Percentiles rank a stretch among this genome's conserved stretches.
Evolutionary conservation across 1,140 invertebrate species (phyloP).

Genomic region (Conus betulinus): DNA sequence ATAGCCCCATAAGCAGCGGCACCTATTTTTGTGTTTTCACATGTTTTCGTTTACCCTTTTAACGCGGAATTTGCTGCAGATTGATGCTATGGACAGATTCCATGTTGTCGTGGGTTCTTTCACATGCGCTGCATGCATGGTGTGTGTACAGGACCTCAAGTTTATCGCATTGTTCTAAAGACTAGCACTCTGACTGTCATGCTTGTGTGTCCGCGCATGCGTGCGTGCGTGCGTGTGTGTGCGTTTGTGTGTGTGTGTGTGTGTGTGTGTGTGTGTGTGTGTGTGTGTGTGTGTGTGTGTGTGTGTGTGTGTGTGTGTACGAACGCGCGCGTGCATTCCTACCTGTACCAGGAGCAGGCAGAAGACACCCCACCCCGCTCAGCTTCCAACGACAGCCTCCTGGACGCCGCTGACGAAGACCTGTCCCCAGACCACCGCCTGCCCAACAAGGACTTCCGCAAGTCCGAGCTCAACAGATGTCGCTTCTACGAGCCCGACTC

Average conservation of each 20-base stretch:
- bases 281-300: background rate
- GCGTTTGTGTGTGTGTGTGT: background rate
- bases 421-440: slow-evolving; percentile 52
- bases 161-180: too few relatives aligned
- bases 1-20: too few relatives aligned
- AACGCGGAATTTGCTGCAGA: too few relatives aligned
- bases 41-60: too few relatives aligned
- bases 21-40: too few relatives aligned
- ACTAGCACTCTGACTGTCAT: background rate
- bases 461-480: slow-evolving; percentile 84
- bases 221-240: background rate
- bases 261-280: background rate
- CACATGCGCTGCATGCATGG: too few relatives aligned
- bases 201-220: background rate
- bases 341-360: slow-evolving; percentile 27
- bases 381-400: slow-evolving; percentile 59
- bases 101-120: too few relatives aligned
- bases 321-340: too few relatives aligned
- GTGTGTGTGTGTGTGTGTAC: too few relatives aligned
- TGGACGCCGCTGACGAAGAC: slow-evolving; percentile 46
- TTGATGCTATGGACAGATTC: too few relatives aligned
- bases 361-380: slow-evolving; percentile 32
- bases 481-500: slow-evolving; percentile 51
- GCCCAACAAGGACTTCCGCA: slow-evolving; percentile 85
- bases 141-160: too few relatives aligned